Conservation (phyloP, 2,888 invertebrate species). For the Melanophora roralis region DNA sequence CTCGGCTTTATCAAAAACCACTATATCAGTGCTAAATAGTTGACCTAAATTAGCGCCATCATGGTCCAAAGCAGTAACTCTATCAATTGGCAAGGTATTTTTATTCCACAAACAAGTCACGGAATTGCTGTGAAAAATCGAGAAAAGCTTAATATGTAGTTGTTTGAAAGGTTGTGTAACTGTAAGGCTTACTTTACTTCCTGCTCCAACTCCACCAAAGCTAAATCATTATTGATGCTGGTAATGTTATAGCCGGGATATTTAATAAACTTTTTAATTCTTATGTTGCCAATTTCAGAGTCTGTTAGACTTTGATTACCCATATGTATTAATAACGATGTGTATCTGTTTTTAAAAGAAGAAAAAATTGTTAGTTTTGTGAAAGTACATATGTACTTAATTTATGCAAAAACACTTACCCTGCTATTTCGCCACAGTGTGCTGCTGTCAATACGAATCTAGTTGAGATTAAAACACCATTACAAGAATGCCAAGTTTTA, state of each 20-base stretch:
- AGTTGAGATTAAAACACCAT: slow-evolving; percentile 62
- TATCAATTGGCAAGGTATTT: slow-evolving; percentile 19
- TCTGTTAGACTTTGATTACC: slow-evolving; percentile 62
- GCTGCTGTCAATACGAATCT: slow-evolving; percentile 66
- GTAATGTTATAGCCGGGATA: slow-evolving; percentile 57
- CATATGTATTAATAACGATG: slow-evolving; percentile 55
- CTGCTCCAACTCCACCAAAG: slow-evolving; percentile 61
- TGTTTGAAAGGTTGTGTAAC: not conserved
- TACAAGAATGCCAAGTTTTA: slow-evolving; percentile 61
- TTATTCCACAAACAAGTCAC: slow-evolving; percentile 55
- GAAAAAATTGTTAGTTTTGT: not conserved
- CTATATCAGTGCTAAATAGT: slow-evolving; percentile 56
- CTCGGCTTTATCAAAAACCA: slow-evolving; percentile 42
- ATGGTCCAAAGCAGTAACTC: slow-evolving; percentile 64
- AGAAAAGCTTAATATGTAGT: not conserved
- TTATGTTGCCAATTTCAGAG: slow-evolving; percentile 15
- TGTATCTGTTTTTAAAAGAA: slow-evolving; percentile 40
- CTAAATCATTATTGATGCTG: slow-evolving; percentile 63
- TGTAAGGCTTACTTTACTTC: slow-evolving; percentile 43
- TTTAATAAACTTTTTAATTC: slow-evolving; percentile 56
- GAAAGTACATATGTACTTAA: too few species aligned
- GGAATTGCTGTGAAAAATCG: slow-evolving; percentile 27
- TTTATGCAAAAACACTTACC: slow-evolving; percentile 49
- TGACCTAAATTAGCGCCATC: slow-evolving; percentile 63
- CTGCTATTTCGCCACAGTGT: slow-evolving; percentile 64